These are phyloP conservation scores for Herpetotheres cachinnans DNA, from an alignment of 2,113 vertebrate genomes.

Conservation along the genomic window DNA sequence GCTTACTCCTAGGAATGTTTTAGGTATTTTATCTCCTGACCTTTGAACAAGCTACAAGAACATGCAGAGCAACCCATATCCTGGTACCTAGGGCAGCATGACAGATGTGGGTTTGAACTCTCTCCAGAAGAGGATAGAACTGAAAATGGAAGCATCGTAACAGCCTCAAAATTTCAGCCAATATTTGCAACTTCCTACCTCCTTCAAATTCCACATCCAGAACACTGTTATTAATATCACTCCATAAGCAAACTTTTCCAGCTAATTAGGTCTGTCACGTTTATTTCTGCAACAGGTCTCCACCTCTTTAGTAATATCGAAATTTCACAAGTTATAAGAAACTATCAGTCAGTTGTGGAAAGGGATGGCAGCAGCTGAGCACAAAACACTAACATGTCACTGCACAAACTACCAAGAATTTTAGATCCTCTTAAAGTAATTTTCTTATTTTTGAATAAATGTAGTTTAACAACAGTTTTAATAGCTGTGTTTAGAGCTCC, in stretches of 20 bases:
- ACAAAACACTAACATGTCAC: not conserved
- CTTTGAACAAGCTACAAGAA: not conserved
- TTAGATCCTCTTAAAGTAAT: not conserved
- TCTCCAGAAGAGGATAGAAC: not conserved
- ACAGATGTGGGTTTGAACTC: not conserved
- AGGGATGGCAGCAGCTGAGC: not conserved
- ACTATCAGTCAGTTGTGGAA: not conserved
- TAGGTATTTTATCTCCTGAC: not conserved
- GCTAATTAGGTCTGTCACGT: not conserved
- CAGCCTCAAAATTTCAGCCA: not conserved
- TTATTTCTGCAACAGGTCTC: not conserved
- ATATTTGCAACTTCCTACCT: not conserved
- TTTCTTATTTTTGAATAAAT: not conserved
- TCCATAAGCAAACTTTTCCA: not conserved
- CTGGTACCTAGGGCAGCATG: not conserved
- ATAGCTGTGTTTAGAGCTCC: not conserved
- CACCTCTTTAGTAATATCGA: not conserved
- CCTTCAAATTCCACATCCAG: not conserved
- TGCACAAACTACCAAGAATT: not conserved
- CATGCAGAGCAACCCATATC: not conserved
- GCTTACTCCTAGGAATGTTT: not conserved
- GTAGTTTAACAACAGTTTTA: not conserved
- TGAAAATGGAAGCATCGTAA: not conserved
- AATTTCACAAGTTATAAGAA: not conserved
- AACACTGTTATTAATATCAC: not conserved